These are phyloP conservation scores for Gymnoscopelus microlampas DNA, from an alignment of 2,797 vertebrate species.

Conservation along the genomic window DNA sequence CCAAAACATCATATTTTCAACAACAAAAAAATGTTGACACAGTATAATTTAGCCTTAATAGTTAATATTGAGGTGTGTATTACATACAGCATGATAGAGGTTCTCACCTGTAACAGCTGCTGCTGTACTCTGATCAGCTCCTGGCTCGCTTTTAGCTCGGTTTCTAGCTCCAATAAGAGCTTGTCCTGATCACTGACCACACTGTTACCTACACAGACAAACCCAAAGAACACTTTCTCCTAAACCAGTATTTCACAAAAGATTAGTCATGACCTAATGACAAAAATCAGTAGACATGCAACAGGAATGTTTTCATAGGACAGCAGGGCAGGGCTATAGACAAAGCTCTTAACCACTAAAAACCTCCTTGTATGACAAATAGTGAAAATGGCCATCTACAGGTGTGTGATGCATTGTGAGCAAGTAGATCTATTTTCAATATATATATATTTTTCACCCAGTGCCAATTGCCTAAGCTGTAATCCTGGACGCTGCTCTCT, in stretches of 20 bases:
- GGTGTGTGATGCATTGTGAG: no score
- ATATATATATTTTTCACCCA: no score
- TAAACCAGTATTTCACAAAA: background rate
- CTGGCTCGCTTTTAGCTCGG: conserved; percentile 77
- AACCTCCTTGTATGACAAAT: no score
- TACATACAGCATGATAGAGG: background rate
- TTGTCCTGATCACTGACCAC: conserved; percentile 83
- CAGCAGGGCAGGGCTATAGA: no score
- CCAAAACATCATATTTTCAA: no score
- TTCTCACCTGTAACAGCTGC: conserved; percentile 79
- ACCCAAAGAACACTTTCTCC: background rate
- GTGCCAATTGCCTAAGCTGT: no score
- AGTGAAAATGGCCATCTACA: no score
- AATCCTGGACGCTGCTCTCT: no score
- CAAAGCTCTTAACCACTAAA: no score
- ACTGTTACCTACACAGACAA: conserved; percentile 30
- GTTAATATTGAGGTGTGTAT: background rate
- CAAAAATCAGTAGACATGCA: no score
- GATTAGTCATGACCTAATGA: background rate
- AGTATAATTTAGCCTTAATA: background rate
- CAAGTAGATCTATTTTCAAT: no score
- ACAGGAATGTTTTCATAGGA: no score
- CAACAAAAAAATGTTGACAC: background rate
- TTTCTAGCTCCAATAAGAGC: conserved; percentile 75
- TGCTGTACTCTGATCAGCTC: conserved; percentile 80